phyloP scores from a whole-genome alignment of 2,113 vertebrate genomes.

The Electrona antarctica region DNA sequence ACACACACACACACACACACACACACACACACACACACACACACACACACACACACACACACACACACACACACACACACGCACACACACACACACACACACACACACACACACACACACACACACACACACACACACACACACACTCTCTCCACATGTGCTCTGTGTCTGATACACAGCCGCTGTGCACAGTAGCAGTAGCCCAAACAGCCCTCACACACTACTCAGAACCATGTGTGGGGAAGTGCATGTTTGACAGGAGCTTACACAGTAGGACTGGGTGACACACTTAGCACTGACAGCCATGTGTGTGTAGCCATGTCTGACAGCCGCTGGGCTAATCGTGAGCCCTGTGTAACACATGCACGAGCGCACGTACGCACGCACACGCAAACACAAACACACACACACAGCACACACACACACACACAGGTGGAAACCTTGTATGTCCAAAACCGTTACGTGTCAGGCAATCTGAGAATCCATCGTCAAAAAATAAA shows the following conservation, averaged over 20 bases:
- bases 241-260: conserved; percentile 55
- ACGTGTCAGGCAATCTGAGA: too few species aligned
- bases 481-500: too few species aligned
- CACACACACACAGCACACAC: too few species aligned
- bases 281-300: conserved; percentile 40
- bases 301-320: conserved; percentile 28
- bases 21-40: too few species aligned
- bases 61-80: neutral
- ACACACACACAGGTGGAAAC: too few species aligned
- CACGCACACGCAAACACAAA: too few species aligned
- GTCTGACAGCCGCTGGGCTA: conserved; percentile 32
- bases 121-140: neutral
- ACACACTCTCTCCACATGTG: neutral
- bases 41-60: neutral
- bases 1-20: neutral
- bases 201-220: conserved; percentile 29
- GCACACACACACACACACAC: neutral
- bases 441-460: too few species aligned
- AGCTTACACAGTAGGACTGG: conserved; percentile 34
- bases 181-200: conserved; percentile 48
- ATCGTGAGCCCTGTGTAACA: neutral
- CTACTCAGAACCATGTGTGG: conserved; percentile 58
- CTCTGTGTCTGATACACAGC: conserved; percentile 18
- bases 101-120: neutral
- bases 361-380: too few species aligned